Percentiles rank a stretch among this genome's conserved stretches.
These are phyloP conservation scores for Aphodius granarius DNA, from an alignment of 2,888 invertebrate genomes.

Conservation along the genomic window DNA sequence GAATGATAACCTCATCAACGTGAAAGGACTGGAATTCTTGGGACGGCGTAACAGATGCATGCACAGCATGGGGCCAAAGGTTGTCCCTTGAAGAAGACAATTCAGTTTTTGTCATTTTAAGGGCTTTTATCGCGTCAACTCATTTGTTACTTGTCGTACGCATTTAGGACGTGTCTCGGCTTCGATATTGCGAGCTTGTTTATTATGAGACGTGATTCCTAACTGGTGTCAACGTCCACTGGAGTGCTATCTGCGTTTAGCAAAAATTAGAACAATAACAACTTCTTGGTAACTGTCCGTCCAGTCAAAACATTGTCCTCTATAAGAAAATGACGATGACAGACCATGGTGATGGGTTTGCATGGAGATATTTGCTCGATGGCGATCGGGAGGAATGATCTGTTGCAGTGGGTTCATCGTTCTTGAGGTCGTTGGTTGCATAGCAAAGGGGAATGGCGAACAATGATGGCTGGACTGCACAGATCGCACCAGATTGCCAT, in stretches of 20 bases:
- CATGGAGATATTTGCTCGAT: constrained; percentile 11
- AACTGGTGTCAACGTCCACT: neutral
- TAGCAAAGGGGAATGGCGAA: neutral
- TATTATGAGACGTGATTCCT: neutral
- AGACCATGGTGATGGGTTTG: neutral
- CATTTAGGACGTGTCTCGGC: neutral
- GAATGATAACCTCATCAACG: no score
- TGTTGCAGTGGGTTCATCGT: constrained; percentile 34
- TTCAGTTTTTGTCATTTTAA: neutral
- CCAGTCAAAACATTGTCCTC: neutral
- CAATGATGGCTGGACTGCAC: neutral
- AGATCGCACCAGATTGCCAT: constrained; percentile 36
- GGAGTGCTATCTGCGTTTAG: neutral
- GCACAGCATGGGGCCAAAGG: neutral
- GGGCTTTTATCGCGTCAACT: no score
- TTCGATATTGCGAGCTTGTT: neutral
- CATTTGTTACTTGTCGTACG: neutral
- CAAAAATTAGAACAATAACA: constrained; percentile 3
- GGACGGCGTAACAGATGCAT: neutral
- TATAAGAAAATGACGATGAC: no score
- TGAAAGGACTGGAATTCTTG: no score
- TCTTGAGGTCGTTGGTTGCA: constrained; percentile 38
- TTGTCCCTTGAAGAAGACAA: neutral
- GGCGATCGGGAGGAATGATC: constrained; percentile 23
- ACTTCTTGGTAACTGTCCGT: neutral